Base-by-base conservation (phyloP, 2,888 invertebrate genomes). In the Pollenia labialis region DNA sequence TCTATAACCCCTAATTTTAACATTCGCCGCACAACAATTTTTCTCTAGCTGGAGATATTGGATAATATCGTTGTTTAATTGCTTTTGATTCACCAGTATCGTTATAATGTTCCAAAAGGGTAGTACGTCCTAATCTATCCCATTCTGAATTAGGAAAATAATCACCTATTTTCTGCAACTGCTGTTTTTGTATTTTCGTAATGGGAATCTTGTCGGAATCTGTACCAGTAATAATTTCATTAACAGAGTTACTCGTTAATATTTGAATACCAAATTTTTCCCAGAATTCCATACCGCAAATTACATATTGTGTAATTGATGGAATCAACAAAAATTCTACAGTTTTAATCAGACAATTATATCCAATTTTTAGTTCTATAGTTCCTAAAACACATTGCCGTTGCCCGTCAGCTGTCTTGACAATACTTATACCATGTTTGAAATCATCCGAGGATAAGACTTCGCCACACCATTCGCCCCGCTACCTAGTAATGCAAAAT, bases 51-150 rank as follows among this genome's bases (percentile, higher is more conserved):
- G 66, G 66, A 4, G 48, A 66, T 23, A 66, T 66, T 4, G 48
- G 48, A 14, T 66, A 66, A 60, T 69, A 69, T 11, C 69, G 12
- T 23, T 79, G 79, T 11, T 69, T 69, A 8, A 69, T 79, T 0
- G 69, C 69, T 4, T 12, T 62, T 46, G 32, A n/a, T 11, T 60
- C 11, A 1, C 60, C 69, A 2, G 69, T 69, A 42, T 79, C 79
- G 11, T 71, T 62, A 1, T 18, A 14, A 14, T 79, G 79, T 52
- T 60, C 42, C 2, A 69, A 50, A 4, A 79, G 32, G 1, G 58
- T 44, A 1, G 79, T 79, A 60, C 60, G 52, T 18, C 60, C 79
- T 10, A 48, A 64, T 12, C 52, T n/a, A 12, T 64, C 11, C 14
- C n/a, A 18, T 71, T 52, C 32, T 12, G 46, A 64, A 12, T 72